Evolutionary conservation across 2,888 invertebrate species (phyloP).

Genomic region (Limenitis camilla): DNA sequence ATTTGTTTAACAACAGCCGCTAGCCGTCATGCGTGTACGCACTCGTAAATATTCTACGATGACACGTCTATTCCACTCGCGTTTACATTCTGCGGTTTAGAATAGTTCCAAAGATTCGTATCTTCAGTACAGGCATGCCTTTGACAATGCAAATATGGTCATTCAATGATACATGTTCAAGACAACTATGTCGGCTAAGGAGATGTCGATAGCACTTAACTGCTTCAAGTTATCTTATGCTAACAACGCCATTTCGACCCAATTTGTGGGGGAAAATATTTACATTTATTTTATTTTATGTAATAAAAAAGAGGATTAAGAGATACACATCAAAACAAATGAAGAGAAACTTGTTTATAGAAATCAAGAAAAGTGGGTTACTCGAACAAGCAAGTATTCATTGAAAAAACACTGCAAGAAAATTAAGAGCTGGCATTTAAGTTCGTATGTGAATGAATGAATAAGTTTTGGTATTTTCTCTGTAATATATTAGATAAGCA

Average conservation of each 20-base stretch:
- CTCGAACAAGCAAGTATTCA: background rate
- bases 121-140: constrained; percentile 3
- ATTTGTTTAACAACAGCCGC: constrained; percentile 19
- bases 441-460: no score
- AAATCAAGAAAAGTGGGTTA: constrained; percentile 9
- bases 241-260: background rate
- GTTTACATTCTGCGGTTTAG: constrained; percentile 11
- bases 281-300: background rate
- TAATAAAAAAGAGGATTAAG: background rate
- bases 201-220: constrained; percentile 7
- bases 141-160: constrained; percentile 7
- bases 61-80: constrained; percentile 7
- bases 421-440: no score
- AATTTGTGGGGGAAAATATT: background rate
- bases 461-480: no score
- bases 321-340: constrained; percentile 1
- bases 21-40: constrained; percentile 15
- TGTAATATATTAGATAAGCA: no score
- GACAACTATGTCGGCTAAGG: constrained; percentile 5
- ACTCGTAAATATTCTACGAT: constrained; percentile 12
- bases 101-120: constrained; percentile 15
- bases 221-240: background rate
- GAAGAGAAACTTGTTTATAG: constrained; percentile 8
- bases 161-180: background rate
- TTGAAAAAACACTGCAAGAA: background rate